Evolutionary conservation across 2,888 invertebrate genomes (phyloP).

Genomic region (Lepidonotus clava): DNA sequence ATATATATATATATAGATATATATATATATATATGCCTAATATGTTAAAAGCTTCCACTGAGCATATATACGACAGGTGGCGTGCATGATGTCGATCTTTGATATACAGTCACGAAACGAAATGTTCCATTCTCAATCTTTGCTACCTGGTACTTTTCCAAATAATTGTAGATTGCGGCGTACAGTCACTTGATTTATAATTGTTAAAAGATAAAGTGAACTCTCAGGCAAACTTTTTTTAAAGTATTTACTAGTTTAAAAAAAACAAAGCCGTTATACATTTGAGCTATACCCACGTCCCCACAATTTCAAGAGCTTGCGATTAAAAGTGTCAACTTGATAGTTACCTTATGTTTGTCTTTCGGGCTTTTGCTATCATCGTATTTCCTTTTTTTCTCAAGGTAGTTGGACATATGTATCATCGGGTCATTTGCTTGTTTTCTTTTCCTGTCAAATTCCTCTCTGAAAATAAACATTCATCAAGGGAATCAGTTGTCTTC

Average conservation of each 20-base stretch:
- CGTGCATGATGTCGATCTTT: too few relatives aligned
- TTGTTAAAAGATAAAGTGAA: too few relatives aligned
- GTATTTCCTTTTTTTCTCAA: slow-evolving; percentile 65
- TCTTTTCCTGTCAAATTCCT: slow-evolving; percentile 69
- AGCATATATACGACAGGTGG: too few relatives aligned
- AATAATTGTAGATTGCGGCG: too few relatives aligned
- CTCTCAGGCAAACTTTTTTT: too few relatives aligned
- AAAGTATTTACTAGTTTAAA: too few relatives aligned
- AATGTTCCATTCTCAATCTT: not conserved
- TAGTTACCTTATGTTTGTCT: slow-evolving; percentile 10
- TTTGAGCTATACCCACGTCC: not conserved
- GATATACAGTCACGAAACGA: too few relatives aligned
- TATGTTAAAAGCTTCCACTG: too few relatives aligned
- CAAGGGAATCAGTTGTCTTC: not conserved
- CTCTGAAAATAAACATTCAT: slow-evolving; percentile 52
- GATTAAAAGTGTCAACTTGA: too few relatives aligned
- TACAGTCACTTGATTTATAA: too few relatives aligned
- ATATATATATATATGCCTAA: not conserved
- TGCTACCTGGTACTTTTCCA: not conserved
- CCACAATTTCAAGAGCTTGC: too few relatives aligned
- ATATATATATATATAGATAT: not conserved
- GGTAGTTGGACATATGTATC: slow-evolving; percentile 63
- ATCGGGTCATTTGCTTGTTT: slow-evolving; percentile 76
- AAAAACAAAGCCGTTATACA: too few relatives aligned
- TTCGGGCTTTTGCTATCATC: slow-evolving; percentile 55